A percentile compares a stretch with the other conserved stretches of the same genome.
Conservation (phyloP, 2,113 vertebrate species). For the Siphamia tubifer region DNA sequence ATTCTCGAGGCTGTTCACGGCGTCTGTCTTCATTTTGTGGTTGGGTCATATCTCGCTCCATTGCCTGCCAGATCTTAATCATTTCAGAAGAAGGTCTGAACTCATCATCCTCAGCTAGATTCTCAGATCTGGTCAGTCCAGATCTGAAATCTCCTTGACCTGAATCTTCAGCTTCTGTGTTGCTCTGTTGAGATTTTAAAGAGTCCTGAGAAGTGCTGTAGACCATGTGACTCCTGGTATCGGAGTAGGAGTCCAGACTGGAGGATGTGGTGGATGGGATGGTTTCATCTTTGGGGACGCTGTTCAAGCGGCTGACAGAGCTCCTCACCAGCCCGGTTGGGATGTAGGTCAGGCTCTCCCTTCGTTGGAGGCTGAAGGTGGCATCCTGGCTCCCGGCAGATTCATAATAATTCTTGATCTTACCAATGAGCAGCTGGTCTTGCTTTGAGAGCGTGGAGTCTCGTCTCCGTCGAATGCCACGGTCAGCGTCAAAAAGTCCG, state of each 20-base stretch:
- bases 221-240: neutral
- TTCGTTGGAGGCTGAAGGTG: constrained; percentile 82
- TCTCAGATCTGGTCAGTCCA: constrained; percentile 13
- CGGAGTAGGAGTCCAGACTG: neutral
- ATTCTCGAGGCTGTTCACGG: neutral
- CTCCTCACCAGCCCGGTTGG: constrained; percentile 89
- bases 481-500: constrained; percentile 48
- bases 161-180: constrained; percentile 5
- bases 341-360: constrained; percentile 93
- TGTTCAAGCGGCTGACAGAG: constrained; percentile 86
- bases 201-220: constrained; percentile 19
- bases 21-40: constrained; percentile 21
- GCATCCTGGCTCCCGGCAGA: constrained; percentile 80
- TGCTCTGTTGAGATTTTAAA: constrained; percentile 8
- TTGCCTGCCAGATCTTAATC: constrained; percentile 82
- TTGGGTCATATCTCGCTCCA: constrained; percentile 70
- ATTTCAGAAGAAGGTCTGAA: constrained; percentile 85
- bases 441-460: constrained; percentile 83
- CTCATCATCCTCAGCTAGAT: constrained; percentile 68
- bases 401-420: constrained; percentile 91
- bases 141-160: neutral
- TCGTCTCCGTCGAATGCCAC: constrained; percentile 56
- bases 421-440: constrained; percentile 88
- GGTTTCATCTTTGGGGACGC: constrained; percentile 65
- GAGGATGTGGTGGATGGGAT: neutral